These are phyloP conservation scores for Dolomedes plantarius DNA, from an alignment of 2,888 invertebrate genomes.

Conservation along the genomic window DNA sequence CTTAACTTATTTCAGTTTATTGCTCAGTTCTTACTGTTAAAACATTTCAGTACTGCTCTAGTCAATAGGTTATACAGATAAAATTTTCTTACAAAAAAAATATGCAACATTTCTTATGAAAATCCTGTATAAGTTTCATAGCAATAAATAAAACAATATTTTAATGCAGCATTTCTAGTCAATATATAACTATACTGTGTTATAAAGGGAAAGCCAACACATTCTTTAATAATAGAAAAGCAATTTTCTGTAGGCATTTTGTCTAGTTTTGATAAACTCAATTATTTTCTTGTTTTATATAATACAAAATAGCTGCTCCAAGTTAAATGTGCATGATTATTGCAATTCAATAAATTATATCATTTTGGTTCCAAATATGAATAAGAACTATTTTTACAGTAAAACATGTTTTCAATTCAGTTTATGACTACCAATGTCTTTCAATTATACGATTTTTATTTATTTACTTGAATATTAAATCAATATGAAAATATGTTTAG, in stretches of 20 bases:
- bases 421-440: conserved; percentile 13
- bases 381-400: background rate
- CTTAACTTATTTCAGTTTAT: too few relatives aligned
- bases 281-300: background rate
- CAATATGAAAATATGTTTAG: background rate
- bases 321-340: background rate
- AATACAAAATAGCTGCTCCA: background rate
- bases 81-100: too few relatives aligned
- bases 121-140: background rate
- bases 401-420: background rate
- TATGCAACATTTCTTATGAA: too few relatives aligned
- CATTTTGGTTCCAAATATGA: background rate
- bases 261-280: background rate
- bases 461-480: conserved; percentile 1
- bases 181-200: background rate
- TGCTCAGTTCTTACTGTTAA: background rate
- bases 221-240: background rate
- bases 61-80: background rate
- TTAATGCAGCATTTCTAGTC: background rate
- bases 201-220: background rate
- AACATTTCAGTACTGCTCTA: background rate
- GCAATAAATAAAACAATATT: conserved; percentile 10
- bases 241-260: background rate
- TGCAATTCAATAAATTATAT: background rate
- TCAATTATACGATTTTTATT: conserved; percentile 8